A percentile compares a stretch with the other conserved stretches of the same genome.
Conservation (phyloP, 2,888 invertebrate genomes). For the Gandaritis pyraliata region DNA sequence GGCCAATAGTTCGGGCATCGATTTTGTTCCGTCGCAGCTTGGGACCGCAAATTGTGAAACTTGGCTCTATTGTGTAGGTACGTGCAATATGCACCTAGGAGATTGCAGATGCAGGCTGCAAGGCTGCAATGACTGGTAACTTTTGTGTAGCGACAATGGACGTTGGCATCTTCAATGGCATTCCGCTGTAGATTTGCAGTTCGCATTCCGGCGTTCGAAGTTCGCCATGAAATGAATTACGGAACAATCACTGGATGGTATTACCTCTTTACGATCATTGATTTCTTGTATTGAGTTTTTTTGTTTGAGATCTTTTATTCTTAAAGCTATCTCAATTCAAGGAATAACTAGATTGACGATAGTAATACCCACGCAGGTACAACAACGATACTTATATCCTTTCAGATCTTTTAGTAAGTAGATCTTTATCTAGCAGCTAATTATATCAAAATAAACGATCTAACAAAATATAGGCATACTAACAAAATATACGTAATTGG, state of each 20-base stretch:
- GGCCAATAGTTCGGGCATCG: slow-evolving; percentile 67
- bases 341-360: too few relatives aligned
- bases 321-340: too few relatives aligned
- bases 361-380: too few relatives aligned
- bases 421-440: too few relatives aligned
- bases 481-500: too few relatives aligned
- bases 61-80: slow-evolving; percentile 65
- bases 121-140: slow-evolving; percentile 65
- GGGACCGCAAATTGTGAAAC: slow-evolving; percentile 71
- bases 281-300: background rate
- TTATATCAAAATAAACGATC: too few relatives aligned
- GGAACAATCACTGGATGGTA: slow-evolving; percentile 1
- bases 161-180: slow-evolving; percentile 44
- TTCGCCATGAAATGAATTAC: slow-evolving; percentile 28
- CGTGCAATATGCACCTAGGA: slow-evolving; percentile 66
- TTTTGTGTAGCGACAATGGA: slow-evolving; percentile 53
- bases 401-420: too few relatives aligned
- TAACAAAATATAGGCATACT: too few relatives aligned
- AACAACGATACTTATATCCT: too few relatives aligned
- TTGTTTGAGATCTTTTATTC: background rate
- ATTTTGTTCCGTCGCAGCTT: slow-evolving; percentile 57
- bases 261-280: background rate
- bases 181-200: slow-evolving; percentile 35
- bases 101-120: slow-evolving; percentile 63
- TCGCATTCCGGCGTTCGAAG: slow-evolving; percentile 26